A percentile compares a stretch with the other conserved stretches of the same genome.
These are phyloP conservation scores for Microtus obscurus DNA, from an alignment of 2,797 vertebrate genomes.

Conservation along the genomic window DNA sequence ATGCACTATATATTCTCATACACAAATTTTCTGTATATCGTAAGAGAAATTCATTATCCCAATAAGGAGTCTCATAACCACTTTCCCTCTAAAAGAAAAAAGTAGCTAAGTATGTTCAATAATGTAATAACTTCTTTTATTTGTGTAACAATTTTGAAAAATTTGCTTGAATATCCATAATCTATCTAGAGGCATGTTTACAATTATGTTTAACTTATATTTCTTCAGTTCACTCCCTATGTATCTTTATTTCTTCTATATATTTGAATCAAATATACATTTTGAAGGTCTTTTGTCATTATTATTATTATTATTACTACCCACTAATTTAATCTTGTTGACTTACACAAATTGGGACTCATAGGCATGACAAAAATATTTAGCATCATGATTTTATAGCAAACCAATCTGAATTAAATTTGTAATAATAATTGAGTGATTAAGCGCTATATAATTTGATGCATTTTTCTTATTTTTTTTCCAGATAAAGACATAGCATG, in stretches of 20 bases:
- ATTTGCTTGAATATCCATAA: conserved; percentile 58
- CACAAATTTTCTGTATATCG: not conserved
- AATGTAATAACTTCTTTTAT: conserved; percentile 31
- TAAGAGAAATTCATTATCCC: conserved; percentile 36
- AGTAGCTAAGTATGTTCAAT: conserved; percentile 39
- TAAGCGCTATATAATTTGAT: conserved; percentile 60
- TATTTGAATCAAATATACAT: conserved; percentile 55
- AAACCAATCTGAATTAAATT: conserved; percentile 49
- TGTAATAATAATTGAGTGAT: conserved; percentile 69
- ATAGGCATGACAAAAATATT: conserved; percentile 39
- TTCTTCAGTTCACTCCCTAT: conserved; percentile 36
- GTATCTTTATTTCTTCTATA: conserved; percentile 61
- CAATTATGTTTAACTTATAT: conserved; percentile 45
- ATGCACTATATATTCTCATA: conserved; percentile 9
- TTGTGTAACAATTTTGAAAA: conserved; percentile 62
- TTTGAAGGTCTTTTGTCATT: conserved; percentile 57
- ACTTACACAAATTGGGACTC: conserved; percentile 60
- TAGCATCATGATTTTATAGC: conserved; percentile 32
- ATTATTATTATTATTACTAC: conserved; percentile 60
- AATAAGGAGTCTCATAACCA: not conserved
- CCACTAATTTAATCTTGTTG: conserved; percentile 66
- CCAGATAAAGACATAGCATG: conserved; percentile 90
- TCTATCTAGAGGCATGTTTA: conserved; percentile 19
- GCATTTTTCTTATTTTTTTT: conserved; percentile 69
- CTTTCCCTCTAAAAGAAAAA: conserved; percentile 57